These are phyloP conservation scores for Climacteris rufus DNA, from an alignment of 2,113 vertebrate genomes.

Conservation along the genomic window DNA sequence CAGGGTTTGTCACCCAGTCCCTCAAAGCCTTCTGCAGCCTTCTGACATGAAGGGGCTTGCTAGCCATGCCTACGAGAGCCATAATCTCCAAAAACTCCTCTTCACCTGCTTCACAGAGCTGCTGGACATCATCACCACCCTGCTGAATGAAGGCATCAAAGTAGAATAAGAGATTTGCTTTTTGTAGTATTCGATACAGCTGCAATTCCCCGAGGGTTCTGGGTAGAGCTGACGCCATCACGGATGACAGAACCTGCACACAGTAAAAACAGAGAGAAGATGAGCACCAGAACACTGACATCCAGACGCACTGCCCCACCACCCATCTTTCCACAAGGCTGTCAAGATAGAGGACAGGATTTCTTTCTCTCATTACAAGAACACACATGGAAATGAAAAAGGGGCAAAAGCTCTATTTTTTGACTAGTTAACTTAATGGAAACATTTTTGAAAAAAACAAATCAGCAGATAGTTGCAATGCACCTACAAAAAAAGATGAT, in stretches of 20 bases:
- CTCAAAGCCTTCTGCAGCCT: conserved; percentile 94
- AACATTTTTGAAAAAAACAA: background rate
- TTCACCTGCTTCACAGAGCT: conserved; percentile 96
- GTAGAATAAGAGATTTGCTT: conserved; percentile 94
- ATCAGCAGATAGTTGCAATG: background rate
- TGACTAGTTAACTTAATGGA: background rate
- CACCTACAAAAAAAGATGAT: conserved; percentile 19
- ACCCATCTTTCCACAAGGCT: accelerated
- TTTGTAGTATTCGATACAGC: conserved; percentile 93
- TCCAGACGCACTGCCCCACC: background rate
- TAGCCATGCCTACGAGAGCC: conserved; percentile 97
- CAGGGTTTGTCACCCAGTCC: conserved; percentile 98
- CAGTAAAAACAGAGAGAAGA: background rate
- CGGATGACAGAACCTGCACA: conserved; percentile 69
- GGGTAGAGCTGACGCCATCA: conserved; percentile 92
- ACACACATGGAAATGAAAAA: background rate
- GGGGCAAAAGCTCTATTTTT: background rate
- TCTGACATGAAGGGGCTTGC: conserved; percentile 94
- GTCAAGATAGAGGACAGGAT: background rate
- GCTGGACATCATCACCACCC: conserved; percentile 97
- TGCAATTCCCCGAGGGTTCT: conserved; percentile 97
- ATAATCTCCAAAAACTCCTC: conserved; percentile 99
- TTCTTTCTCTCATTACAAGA: background rate
- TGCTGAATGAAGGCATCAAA: conserved; percentile 98
- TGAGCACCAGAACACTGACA: background rate